Conservation (phyloP, 2,113 vertebrate genomes). For the Symphodus melops region DNA sequence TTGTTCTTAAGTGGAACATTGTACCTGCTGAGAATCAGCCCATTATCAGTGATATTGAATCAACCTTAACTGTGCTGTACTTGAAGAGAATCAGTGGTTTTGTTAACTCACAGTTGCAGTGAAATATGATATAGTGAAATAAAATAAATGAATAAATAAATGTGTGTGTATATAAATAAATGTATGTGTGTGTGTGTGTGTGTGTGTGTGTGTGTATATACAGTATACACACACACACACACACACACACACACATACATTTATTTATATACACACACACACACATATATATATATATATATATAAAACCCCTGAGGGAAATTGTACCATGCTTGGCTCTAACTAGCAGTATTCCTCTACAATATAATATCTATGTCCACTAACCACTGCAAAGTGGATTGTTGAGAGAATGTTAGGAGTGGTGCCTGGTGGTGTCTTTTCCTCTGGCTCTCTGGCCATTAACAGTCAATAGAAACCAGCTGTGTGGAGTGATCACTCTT, state of each 20-base stretch:
- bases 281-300: no score
- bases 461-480: constrained; percentile 76
- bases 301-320: no score
- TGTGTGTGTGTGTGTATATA: no score
- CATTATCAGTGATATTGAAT: neutral
- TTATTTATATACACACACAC: no score
- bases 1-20: no score
- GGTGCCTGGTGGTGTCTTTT: constrained; percentile 58
- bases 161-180: no score
- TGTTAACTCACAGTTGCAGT: neutral
- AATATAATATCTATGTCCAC: constrained; percentile 42
- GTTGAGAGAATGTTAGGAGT: constrained; percentile 58
- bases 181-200: no score
- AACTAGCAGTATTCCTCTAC: constrained; percentile 48
- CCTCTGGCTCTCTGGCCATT: constrained; percentile 52
- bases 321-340: constrained; percentile 23
- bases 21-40: no score
- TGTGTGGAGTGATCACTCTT: constrained; percentile 68
- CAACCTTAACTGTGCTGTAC: neutral
- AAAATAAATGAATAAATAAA: no score
- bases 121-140: neutral
- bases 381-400: constrained; percentile 59
- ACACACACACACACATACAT: no score
- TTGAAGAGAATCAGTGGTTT: neutral
- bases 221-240: no score